Base-by-base conservation (phyloP, 2,113 vertebrate species). In the Acanthisitta chloris region DNA sequence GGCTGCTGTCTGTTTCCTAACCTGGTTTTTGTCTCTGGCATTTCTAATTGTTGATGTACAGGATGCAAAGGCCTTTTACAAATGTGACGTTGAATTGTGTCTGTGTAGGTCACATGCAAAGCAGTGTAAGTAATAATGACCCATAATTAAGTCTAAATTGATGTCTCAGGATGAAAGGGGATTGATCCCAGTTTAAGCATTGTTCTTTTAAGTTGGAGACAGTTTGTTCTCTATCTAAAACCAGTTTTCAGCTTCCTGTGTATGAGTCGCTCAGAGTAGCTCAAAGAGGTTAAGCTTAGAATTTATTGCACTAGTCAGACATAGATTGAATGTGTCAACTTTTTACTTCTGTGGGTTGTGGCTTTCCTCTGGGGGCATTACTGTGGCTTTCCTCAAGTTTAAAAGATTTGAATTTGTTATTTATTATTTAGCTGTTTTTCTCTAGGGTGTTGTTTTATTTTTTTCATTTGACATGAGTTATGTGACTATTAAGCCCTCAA, bases 371-470 rank as follows among this genome's bases (percentile, higher is more conserved):
- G 5, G 11, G 14, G 7, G 2, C 38, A 12, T 64, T 80, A 33
- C 38, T 57, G 40, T 72, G 58, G 4, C 49, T 81, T 3, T 92
- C 88, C 13, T 79, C 23, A 51, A 82, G 34, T 45, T 66, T 4
- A 20, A 74, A 59, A 52, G 40, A 10, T 58, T 46, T 40, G 59
- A 29, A 31, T 67, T 9, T n/a, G n/a, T n/a, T 61, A 18, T 38
- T 52, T 89, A 16, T 83, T 61, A 14, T 26, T 67, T 81, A 73
- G 17, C 20, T 48, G 10, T 20, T 72, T 36, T 25, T 65, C 31
- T 29, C 2, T 65, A 33, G 1, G 43, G 43, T 65, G 48, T n/a
- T 4, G 3, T 1, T 16, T 19, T 14, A n/a, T 45, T 13, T n/a
- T 29, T 45, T 40, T 29, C 12, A 23, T 55, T 86, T 3, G 0